Evolutionary conservation across 2,113 vertebrate genomes (phyloP).

Genomic region (Cavia aperea): DNA sequence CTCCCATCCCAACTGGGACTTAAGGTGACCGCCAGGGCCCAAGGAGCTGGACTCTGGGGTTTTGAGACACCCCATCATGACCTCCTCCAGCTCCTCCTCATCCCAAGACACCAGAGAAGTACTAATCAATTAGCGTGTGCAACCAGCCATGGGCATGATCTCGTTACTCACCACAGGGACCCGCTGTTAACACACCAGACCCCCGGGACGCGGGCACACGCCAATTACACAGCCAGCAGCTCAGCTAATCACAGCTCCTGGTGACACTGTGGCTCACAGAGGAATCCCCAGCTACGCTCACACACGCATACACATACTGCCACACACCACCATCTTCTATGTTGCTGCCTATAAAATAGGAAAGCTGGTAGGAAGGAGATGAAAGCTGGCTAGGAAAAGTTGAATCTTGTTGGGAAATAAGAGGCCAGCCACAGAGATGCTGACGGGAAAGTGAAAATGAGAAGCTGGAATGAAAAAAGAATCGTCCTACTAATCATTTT

Average conservation of each 20-base stretch:
- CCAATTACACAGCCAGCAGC: constrained; percentile 73
- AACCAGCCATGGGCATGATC: constrained; percentile 63
- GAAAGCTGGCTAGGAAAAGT: not conserved
- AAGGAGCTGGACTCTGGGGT: constrained; percentile 9
- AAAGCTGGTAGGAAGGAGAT: not conserved
- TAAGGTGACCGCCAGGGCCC: constrained; percentile 13
- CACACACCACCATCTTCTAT: not conserved
- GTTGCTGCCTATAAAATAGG: not conserved
- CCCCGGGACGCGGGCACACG: constrained; percentile 55
- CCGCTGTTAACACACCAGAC: constrained; percentile 66
- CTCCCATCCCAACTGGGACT: not conserved
- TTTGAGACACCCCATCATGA: constrained; percentile 29
- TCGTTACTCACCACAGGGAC: constrained; percentile 67
- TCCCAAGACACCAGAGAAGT: constrained; percentile 50
- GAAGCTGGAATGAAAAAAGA: not conserved
- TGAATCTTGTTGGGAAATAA: constrained; percentile 18
- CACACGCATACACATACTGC: not conserved
- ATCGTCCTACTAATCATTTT: not conserved
- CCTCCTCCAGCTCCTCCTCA: constrained; percentile 41
- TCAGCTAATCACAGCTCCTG: constrained; percentile 65
- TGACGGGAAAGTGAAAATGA: not conserved
- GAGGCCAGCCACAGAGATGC: not conserved
- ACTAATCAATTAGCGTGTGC: constrained; percentile 72
- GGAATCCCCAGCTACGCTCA: constrained; percentile 24
- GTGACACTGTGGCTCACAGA: constrained; percentile 52